Evolutionary conservation across 2,113 vertebrate genomes (phyloP).

Genomic region (Oryzias javanicus): DNA sequence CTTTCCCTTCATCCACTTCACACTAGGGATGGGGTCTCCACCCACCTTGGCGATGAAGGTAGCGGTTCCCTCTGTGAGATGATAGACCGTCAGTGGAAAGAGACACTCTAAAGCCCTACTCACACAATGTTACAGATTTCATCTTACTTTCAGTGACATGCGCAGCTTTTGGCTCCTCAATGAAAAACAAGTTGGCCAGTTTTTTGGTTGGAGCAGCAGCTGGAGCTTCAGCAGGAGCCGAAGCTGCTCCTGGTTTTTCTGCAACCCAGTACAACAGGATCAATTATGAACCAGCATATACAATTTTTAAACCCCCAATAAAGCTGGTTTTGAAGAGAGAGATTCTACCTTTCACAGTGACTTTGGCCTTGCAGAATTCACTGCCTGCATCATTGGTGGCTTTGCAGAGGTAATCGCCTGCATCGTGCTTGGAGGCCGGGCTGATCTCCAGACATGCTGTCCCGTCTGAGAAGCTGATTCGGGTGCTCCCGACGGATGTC

Average conservation of each 20-base stretch:
- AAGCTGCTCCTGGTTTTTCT: slow-evolving; percentile 80
- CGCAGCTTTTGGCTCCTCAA: slow-evolving; percentile 86
- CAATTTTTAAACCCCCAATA: no score
- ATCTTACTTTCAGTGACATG: slow-evolving; percentile 90
- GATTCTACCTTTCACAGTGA: slow-evolving; percentile 86
- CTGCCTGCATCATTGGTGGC: slow-evolving; percentile 89
- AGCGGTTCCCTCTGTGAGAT: slow-evolving; percentile 84
- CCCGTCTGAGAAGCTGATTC: slow-evolving; percentile 85
- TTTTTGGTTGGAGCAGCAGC: slow-evolving; percentile 78
- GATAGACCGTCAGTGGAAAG: neutral
- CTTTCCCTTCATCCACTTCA: slow-evolving; percentile 99
- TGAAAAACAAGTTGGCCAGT: slow-evolving; percentile 90
- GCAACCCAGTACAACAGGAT: slow-evolving; percentile 38
- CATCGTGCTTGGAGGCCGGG: slow-evolving; percentile 77
- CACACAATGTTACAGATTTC: neutral
- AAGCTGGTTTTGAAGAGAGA: no score
- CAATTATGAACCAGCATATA: no score
- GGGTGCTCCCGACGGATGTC: slow-evolving; percentile 81
- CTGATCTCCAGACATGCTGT: slow-evolving; percentile 85
- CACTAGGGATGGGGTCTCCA: slow-evolving; percentile 93
- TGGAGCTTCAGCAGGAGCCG: slow-evolving; percentile 51
- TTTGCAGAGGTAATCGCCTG: slow-evolving; percentile 94
- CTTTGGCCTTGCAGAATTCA: slow-evolving; percentile 89
- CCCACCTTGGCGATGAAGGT: slow-evolving; percentile 97
- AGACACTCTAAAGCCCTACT: neutral